Base-by-base conservation (phyloP, 2,888 invertebrate genomes). In the Amphipyra tragopoginis region DNA sequence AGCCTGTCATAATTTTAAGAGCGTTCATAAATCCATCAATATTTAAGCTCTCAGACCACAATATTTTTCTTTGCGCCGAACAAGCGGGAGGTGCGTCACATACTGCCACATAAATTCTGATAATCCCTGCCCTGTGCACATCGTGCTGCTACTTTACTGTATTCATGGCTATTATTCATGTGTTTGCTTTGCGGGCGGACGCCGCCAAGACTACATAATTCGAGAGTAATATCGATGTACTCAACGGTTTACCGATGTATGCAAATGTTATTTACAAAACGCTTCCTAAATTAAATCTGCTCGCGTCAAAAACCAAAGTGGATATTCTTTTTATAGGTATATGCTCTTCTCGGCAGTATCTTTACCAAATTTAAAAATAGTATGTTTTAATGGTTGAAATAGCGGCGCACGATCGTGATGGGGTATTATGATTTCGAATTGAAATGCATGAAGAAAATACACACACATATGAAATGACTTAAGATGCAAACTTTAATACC, bases 11-110 rank as follows among this genome's bases (percentile, higher is more conserved):
- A 92, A 91, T 92, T 93, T 93, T 90, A 90, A 91, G 91, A 90
- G 86, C 88, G 88, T 88, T 88, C 92, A 93, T 94, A 94, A 94
- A 94, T 94, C 94, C 91, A 91, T 94, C 94, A 94, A 91, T 93
- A 89, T 87, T 90, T 91, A 93, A 93, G 93, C 93, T 93, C 86
- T 88, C 77, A 83, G 86, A 82, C 88, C 90, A 89, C 90, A 90
- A 90, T 93, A 91, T 93, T 93, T 92, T 93, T 91, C 92, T 91
- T 89, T 80, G 82, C 77, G 77, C 79, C 72, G 80, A 81, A 80
- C 85, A 84, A 75, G 65, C 75, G 72, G 69, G 82, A 89, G 91
- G 91, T 91, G 91, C 91, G 92, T 93, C 90, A 90, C 90, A 90
- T 86, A 90, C 89, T 85, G 86, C 85, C 89, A 83, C 93, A 92